Evolutionary conservation across 2,888 invertebrate genomes (phyloP).

Genomic region (Troilus luridus): DNA sequence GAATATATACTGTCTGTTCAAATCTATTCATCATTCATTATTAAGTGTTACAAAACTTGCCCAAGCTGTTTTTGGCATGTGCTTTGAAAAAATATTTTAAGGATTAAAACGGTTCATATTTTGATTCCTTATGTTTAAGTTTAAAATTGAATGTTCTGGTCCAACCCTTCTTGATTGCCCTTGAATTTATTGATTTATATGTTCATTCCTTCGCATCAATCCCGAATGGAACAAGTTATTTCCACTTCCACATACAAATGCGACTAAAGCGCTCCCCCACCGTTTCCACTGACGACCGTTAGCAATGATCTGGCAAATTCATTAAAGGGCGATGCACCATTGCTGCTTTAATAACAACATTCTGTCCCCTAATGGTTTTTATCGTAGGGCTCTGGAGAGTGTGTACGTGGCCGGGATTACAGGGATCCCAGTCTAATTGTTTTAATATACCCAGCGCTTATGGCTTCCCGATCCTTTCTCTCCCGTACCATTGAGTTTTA

Average conservation of each 20-base stretch:
- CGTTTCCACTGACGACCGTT: neutral
- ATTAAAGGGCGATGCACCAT: neutral
- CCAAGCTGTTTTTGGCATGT: no score
- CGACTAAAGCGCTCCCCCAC: neutral
- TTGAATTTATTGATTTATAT: no score
- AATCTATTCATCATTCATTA: no score
- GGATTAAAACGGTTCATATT: no score
- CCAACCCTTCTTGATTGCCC: no score
- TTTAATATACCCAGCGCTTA: constrained; percentile 25
- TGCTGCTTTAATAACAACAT: constrained; percentile 8
- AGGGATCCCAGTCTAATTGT: constrained; percentile 18
- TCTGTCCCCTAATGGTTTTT: constrained; percentile 5
- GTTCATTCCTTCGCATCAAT: no score
- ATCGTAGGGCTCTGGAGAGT: constrained; percentile 6
- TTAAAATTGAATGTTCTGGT: no score
- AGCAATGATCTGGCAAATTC: neutral
- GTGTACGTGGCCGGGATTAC: constrained; percentile 2
- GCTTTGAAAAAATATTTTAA: no score
- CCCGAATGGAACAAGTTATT: neutral
- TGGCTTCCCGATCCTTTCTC: neutral
- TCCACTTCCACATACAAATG: neutral
- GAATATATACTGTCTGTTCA: no score
- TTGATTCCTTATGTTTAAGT: no score
- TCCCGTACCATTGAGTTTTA: constrained; percentile 2
- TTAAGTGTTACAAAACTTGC: no score